Conservation (phyloP, 1,140 invertebrate species). For the Aphis gossypii region DNA sequence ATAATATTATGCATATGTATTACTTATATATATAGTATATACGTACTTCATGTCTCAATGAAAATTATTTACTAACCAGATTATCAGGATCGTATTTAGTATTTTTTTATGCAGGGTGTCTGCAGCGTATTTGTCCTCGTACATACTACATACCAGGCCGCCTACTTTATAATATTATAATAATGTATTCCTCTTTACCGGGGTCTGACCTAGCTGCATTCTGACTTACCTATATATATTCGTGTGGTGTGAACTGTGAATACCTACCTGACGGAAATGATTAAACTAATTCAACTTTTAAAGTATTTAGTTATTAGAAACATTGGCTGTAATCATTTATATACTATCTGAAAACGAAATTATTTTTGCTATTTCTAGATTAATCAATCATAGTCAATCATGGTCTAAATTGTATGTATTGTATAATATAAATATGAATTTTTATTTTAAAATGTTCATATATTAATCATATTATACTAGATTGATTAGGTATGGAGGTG, state of each 20-base stretch:
- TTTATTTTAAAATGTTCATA: neutral
- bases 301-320: no score
- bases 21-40: neutral
- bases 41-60: neutral
- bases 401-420: neutral
- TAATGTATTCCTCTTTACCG: neutral
- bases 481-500: neutral
- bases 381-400: neutral
- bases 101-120: neutral
- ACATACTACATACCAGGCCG: neutral
- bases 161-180: neutral
- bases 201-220: neutral
- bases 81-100: neutral
- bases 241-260: neutral
- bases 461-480: neutral
- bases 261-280: neutral
- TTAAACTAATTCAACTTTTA: neutral
- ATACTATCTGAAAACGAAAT: neutral
- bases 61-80: slow-evolving; percentile 8
- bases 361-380: neutral
- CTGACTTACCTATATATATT: neutral
- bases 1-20: slow-evolving; percentile 2
- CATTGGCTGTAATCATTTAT: neutral
- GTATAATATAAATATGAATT: neutral
- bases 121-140: neutral